Evolutionary conservation across 2,888 invertebrate species (phyloP).

Genomic region (Pantelozetes paolii): DNA sequence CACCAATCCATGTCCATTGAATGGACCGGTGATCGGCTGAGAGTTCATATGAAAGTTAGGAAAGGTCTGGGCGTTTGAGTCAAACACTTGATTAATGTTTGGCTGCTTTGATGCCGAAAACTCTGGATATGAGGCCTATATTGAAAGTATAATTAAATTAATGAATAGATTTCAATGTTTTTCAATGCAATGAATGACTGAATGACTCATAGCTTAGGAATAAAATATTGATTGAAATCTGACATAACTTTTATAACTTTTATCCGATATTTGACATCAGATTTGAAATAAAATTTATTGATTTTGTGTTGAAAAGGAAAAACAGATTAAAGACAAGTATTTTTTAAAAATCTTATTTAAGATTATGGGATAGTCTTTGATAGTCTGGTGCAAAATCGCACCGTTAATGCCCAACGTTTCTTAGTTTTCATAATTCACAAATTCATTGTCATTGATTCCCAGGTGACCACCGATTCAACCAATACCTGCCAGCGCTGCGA

Average conservation of each 20-base stretch:
- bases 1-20: slow-evolving; percentile 32
- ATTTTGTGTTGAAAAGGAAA: background rate
- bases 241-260: background rate
- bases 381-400: background rate
- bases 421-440: slow-evolving; percentile 7
- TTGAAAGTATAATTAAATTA: slow-evolving; percentile 22
- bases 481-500: slow-evolving; percentile 3
- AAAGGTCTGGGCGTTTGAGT: slow-evolving; percentile 22
- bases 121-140: slow-evolving; percentile 20
- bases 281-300: slow-evolving; percentile 9
- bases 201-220: background rate
- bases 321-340: slow-evolving; percentile 28
- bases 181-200: slow-evolving; percentile 13
- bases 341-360: slow-evolving; percentile 4
- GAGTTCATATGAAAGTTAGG: slow-evolving; percentile 36
- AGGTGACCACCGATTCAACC: slow-evolving; percentile 11
- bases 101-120: slow-evolving; percentile 2
- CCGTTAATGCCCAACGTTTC: slow-evolving; percentile 10
- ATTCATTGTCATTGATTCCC: slow-evolving; percentile 35
- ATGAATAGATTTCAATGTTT: background rate
- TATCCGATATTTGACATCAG: slow-evolving; percentile 7
- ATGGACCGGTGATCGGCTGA: slow-evolving; percentile 28
- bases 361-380: too few relatives aligned
- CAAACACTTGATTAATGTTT: slow-evolving; percentile 32
- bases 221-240: slow-evolving; percentile 7